Conservation (phyloP, 2,113 vertebrate species). For the Myiozetetes cayanensis region DNA sequence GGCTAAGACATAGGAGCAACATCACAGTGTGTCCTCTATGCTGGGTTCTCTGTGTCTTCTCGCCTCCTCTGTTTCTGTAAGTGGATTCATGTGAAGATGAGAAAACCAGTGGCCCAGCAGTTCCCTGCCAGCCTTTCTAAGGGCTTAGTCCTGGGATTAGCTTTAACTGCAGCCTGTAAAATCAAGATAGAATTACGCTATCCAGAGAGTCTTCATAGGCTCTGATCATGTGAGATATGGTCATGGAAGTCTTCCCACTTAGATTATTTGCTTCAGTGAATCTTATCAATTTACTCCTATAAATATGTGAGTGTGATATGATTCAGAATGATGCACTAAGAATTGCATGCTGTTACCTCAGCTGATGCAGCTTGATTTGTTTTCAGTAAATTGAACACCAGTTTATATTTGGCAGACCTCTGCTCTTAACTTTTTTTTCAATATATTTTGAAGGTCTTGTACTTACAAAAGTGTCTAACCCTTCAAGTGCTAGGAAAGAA, state of each 20-base stretch:
- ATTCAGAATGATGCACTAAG: neutral
- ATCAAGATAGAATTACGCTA: neutral
- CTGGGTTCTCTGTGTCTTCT: neutral
- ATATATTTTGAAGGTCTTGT: neutral
- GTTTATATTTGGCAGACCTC: neutral
- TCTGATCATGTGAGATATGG: neutral
- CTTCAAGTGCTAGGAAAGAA: neutral
- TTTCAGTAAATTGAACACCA: neutral
- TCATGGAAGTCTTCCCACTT: neutral
- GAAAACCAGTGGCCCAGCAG: neutral
- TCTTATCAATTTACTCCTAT: neutral
- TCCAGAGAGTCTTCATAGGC: neutral
- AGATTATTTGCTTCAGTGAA: neutral
- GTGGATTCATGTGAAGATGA: neutral
- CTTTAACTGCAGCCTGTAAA: neutral
- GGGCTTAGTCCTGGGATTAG: neutral
- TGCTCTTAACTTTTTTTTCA: neutral
- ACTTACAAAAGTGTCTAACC: neutral
- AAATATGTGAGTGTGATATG: neutral
- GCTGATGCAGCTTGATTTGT: neutral
- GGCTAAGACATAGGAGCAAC: neutral
- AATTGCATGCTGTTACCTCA: neutral
- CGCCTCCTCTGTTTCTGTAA: neutral
- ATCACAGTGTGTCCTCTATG: neutral
- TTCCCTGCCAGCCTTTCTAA: neutral